These are phyloP conservation scores for Mnemiopsis leidyi DNA, from an alignment of 37 sponge, comb jelly and placozoan genomes.

Conservation along the genomic window DNA sequence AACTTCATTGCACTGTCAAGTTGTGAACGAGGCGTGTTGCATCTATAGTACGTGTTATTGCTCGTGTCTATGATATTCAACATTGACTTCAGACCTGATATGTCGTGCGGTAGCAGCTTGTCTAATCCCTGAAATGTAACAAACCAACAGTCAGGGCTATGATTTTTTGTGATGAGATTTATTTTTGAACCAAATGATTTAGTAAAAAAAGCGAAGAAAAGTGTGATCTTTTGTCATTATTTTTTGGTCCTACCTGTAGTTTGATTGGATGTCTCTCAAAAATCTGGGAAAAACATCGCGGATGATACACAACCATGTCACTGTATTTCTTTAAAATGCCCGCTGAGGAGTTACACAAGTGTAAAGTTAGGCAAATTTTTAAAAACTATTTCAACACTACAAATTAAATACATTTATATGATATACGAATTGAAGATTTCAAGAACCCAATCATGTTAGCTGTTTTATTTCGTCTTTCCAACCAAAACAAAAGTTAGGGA, in stretches of 20 bases:
- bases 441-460: too few species aligned
- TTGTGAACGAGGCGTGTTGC: background rate
- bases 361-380: too few species aligned
- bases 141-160: too few species aligned
- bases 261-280: background rate
- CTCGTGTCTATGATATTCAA: background rate
- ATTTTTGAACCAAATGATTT: too few species aligned
- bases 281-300: background rate
- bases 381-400: too few species aligned
- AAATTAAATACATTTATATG: too few species aligned
- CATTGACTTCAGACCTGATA: background rate
- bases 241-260: background rate
- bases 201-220: too few species aligned
- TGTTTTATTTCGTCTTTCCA: too few species aligned
- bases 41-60: background rate
- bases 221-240: too few species aligned
- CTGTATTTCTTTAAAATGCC: background rate
- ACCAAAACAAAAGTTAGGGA: too few species aligned
- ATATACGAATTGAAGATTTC: too few species aligned
- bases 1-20: background rate
- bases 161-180: too few species aligned
- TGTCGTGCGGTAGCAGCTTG: background rate
- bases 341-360: background rate
- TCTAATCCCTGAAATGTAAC: background rate
- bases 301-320: slow-evolving; percentile 20